phyloP scores from a whole-genome alignment of 2,797 vertebrate species.

The Linurgus olivaceus region DNA sequence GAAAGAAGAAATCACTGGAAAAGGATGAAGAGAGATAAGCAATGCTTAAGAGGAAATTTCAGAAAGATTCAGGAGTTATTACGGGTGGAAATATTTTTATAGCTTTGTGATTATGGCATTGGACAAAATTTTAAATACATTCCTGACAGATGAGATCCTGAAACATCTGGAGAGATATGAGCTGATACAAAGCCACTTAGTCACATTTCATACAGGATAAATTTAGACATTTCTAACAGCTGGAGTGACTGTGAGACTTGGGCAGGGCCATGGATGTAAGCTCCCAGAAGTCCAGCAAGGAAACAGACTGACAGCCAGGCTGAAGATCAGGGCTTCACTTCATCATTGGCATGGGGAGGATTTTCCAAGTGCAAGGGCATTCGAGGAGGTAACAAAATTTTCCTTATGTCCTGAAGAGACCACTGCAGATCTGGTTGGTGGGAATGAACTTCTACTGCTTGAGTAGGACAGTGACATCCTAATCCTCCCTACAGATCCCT shows the following conservation, averaged over 20 bases:
- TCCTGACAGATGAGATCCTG: slow-evolving; percentile 40
- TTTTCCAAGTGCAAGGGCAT: not conserved
- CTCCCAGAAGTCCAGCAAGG: not conserved
- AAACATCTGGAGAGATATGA: slow-evolving; percentile 50
- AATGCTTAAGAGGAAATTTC: not conserved
- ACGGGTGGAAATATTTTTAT: slow-evolving; percentile 24
- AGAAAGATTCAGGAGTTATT: not conserved
- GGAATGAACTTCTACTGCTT: not conserved
- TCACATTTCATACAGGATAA: slow-evolving; percentile 13
- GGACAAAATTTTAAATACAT: slow-evolving; percentile 1
- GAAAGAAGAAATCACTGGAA: not conserved
- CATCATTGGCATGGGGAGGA: fast-evolving
- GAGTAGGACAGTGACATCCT: not conserved
- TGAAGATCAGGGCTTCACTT: not conserved
- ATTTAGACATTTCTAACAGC: slow-evolving; percentile 35
- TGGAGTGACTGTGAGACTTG: not conserved
- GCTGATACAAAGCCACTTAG: not conserved
- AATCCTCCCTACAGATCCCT: fast-evolving
- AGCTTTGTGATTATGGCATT: not conserved
- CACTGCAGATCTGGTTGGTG: not conserved
- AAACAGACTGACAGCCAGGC: not conserved
- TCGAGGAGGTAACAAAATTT: not conserved
- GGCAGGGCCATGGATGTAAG: not conserved
- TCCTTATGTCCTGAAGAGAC: not conserved
- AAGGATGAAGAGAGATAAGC: not conserved